Evolutionary conservation across 2,888 invertebrate species (phyloP), one percentile per base, ranked within the genome.

Genomic region (Cacoxenus indagator): DNA sequence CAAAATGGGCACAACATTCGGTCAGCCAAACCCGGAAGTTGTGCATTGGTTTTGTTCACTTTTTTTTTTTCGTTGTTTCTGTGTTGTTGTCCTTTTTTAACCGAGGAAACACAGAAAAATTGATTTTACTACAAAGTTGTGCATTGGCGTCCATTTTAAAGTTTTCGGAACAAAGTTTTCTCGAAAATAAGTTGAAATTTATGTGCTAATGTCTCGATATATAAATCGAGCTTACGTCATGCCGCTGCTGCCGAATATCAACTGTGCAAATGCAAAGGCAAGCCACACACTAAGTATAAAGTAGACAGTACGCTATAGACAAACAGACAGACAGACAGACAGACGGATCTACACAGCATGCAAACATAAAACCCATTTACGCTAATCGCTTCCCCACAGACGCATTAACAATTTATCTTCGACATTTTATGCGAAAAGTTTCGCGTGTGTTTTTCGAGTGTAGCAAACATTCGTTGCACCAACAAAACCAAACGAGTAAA

Each of bases 351-450:
- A 17, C 19, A 59, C 31, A 31, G 48, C 19, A 59, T 59, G 59
- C 59, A 45, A 69, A 80, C 79, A 77, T 31, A 45, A 69, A 80
- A 81, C 77, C 80, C 83, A 82, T 82, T 84, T 76, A 76, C 81
- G 76, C 84, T 82, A 82, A 82, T 84, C 84, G 82, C 81, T 76
- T 84, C 82, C 82, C 82, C 74, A 81, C 77, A 84, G 83, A 82
- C 82, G 76, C 84, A 84, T 83, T 84, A 82, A 82, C 82, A 83
- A 84, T 83, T 83, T 82, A 82, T 82, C 82, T 84, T 84, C 74
- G 75, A 76, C 81, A 78, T 84, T 82, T 84, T 83, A 84, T 82
- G 77, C 74, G 81, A 79, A 81, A 81, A 81, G 67, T 82, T 81
- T 82, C 67, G 69, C 69, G 17, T n/a, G n/a, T n/a, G n/a, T n/a